Conservation (phyloP, 2,113 vertebrate species). For the Mirounga angustirostris region DNA sequence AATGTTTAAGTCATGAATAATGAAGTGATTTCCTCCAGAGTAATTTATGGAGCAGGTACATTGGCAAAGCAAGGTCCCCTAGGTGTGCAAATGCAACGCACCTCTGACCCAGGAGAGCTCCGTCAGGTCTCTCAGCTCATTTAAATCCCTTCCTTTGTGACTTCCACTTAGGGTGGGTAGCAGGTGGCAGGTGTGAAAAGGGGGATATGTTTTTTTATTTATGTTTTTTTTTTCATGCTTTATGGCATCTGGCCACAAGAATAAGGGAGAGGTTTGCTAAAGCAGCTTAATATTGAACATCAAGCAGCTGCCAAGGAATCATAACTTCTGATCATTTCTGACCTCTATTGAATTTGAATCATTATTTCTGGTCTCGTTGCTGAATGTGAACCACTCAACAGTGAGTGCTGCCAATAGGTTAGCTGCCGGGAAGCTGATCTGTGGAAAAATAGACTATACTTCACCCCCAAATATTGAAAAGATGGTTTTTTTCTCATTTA, state of each 20-base stretch:
- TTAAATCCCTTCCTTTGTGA: slow-evolving; percentile 21
- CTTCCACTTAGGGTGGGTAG: background rate
- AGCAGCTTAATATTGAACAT: slow-evolving; percentile 35
- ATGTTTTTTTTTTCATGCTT: slow-evolving; percentile 23
- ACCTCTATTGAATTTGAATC: background rate
- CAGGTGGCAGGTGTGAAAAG: background rate
- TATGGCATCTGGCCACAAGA: slow-evolving; percentile 6
- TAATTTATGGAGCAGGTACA: slow-evolving; percentile 60
- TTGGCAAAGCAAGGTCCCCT: slow-evolving; percentile 49
- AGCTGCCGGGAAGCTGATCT: background rate
- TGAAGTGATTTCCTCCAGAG: slow-evolving; percentile 61
- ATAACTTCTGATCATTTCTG: slow-evolving; percentile 50
- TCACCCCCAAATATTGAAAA: background rate
- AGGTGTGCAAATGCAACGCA: background rate
- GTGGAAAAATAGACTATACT: background rate
- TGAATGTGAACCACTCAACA: background rate
- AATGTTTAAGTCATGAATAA: slow-evolving; percentile 73
- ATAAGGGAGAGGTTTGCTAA: background rate
- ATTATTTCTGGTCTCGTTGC: background rate
- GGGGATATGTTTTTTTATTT: background rate
- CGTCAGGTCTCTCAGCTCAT: background rate
- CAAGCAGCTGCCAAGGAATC: slow-evolving; percentile 29
- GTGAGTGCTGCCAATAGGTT: background rate
- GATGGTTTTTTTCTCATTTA: background rate
- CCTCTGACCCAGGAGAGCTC: background rate